Conservation (phyloP, 2,113 vertebrate species). For the Peucedramus taeniatus region DNA sequence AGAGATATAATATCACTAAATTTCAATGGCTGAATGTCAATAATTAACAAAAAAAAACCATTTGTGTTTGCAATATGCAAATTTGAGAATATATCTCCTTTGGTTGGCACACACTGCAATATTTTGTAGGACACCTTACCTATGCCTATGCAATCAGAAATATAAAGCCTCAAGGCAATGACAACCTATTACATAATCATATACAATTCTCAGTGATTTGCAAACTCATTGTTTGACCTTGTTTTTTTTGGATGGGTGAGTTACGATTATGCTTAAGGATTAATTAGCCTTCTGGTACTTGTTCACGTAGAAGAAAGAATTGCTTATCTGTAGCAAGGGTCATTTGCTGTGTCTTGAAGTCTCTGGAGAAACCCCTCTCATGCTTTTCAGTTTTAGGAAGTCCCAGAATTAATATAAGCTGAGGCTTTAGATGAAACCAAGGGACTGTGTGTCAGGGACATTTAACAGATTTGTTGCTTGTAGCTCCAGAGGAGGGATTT, state of each 20-base stretch:
- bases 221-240: constrained; percentile 8
- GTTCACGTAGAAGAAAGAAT: not conserved
- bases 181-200: not conserved
- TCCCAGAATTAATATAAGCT: constrained; percentile 3
- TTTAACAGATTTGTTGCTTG: not conserved
- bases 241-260: not conserved
- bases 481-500: not conserved
- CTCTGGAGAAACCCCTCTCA: not conserved
- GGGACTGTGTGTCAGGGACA: not conserved
- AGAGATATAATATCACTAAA: not conserved
- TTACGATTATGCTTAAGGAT: constrained; percentile 4
- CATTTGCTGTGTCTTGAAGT: not conserved
- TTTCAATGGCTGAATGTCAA: constrained; percentile 12
- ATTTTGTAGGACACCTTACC: not conserved
- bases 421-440: not conserved
- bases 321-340: constrained; percentile 1
- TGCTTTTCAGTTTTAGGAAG: not conserved
- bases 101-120: not conserved
- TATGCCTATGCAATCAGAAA: not conserved
- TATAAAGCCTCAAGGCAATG: not conserved
- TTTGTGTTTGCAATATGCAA: not conserved
- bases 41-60: not conserved
- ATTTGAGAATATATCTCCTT: not conserved
- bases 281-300: constrained; percentile 32
- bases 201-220: not conserved